phyloP scores from a whole-genome alignment of 2,113 vertebrate genomes.

The Motacilla tschutschensis region DNA sequence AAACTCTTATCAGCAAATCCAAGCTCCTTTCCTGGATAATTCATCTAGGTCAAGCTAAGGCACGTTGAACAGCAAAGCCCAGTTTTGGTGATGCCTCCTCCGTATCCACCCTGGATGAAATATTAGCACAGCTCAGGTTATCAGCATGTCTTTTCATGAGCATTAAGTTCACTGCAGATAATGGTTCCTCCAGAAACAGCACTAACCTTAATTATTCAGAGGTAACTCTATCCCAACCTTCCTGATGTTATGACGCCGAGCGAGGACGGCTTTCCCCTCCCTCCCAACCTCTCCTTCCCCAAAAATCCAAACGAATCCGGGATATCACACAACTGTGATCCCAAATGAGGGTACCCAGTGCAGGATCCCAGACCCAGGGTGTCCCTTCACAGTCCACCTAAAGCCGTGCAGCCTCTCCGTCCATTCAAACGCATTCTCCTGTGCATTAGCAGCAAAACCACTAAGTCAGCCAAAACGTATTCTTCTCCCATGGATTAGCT shows the following conservation, averaged over 20 bases:
- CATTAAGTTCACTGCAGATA: not conserved
- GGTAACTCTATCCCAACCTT: not conserved
- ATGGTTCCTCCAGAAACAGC: not conserved
- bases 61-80: not conserved
- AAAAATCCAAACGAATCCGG: not conserved
- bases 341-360: rapidly evolving
- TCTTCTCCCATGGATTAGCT: constrained; percentile 54
- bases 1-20: constrained; percentile 41
- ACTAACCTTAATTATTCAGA: constrained; percentile 5
- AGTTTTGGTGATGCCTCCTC: not conserved
- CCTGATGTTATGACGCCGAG: rapidly evolving
- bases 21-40: constrained; percentile 13
- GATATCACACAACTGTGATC: rapidly evolving
- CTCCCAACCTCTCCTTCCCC: not conserved
- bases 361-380: not conserved
- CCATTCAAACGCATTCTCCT: constrained; percentile 4
- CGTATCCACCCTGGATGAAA: not conserved
- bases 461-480: constrained; percentile 41
- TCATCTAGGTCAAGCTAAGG: constrained; percentile 22
- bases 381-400: not conserved
- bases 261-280: not conserved
- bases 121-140: not conserved
- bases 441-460: constrained; percentile 53
- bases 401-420: not conserved
- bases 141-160: not conserved